Base-by-base conservation (phyloP, 2,113 vertebrate species). In the Nettapus auritus region DNA sequence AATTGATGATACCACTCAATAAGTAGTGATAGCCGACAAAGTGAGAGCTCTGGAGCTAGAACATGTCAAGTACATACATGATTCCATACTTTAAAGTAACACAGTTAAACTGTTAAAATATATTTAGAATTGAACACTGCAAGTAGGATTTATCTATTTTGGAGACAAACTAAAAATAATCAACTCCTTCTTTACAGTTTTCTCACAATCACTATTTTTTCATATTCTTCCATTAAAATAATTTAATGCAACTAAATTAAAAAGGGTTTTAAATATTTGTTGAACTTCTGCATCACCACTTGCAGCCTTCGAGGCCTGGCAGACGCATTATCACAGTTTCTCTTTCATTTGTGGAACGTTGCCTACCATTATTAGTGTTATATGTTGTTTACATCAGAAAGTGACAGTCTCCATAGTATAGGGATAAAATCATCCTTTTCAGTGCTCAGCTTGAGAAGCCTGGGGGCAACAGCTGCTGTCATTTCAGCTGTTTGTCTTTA, bases 381-480 rank as follows among this genome's bases (percentile, higher is more conserved):
- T 80, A 14, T 69, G 25, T 78, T 94, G 73, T 82, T 96, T 95
- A 75, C 60, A 85, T 84, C 82, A 90, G 79, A 83, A 77, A 82
- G 36, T 56, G 78, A 93, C 71, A 85, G 60, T 34, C 76, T 94
- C 38, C 60, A 68, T 31, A 90, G 87, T 40, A 55, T 38, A 42
- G 80, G 77, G 67, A 90, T 93, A 84, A 95, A 94, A 94, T 92
- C 53, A 67, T 68, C 20, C 20, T 63, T 86, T 95, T 82, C 76
- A 86, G n/a, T 60, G 66, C 80, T 78, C 90, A 70, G 55, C 69
- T 95, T 76, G 22, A 84, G 81, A 94, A 96, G 87, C 75, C 44
- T 71, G 62, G 73, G 81, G 69, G 88, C 91, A 96, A 93, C 94
- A 97, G 77, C 60, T 95, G 89, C 82, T 97, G 73, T 79, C 75